Evolutionary conservation across 2,113 vertebrate genomes (phyloP).

Genomic region (Raphicerus campestris): DNA sequence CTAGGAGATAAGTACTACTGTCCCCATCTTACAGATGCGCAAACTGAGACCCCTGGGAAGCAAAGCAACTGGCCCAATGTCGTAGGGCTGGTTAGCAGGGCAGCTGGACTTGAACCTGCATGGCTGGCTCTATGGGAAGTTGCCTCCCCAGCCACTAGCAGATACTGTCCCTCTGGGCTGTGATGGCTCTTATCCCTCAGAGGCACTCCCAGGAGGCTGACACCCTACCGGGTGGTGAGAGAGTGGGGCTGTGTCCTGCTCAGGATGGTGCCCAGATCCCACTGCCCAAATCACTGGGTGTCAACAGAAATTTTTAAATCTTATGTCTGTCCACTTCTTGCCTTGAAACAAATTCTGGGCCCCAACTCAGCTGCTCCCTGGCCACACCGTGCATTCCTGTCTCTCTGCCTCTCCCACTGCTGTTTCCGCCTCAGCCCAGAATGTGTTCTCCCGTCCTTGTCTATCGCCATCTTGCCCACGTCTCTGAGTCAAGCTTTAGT

Average conservation of each 20-base stretch:
- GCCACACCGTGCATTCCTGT: background rate
- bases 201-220: background rate
- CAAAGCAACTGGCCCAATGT: background rate
- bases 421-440: background rate
- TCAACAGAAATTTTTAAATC: background rate
- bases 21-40: background rate
- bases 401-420: background rate
- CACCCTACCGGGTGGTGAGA: rapidly evolving
- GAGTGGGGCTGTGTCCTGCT: background rate
- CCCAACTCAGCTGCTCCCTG: background rate
- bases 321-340: background rate
- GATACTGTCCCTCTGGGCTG: background rate
- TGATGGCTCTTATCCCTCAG: background rate
- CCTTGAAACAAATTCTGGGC: rapidly evolving
- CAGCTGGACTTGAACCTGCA: background rate
- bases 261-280: background rate
- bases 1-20: background rate
- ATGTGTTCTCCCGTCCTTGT: background rate
- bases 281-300: background rate
- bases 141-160: background rate
- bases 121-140: background rate
- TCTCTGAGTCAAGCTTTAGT: background rate
- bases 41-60: background rate
- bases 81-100: background rate
- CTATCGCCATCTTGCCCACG: background rate